A percentile compares a stretch with the other conserved stretches of the same genome.
Conservation (phyloP, 2,888 invertebrate genomes). For the Leucophenga maculata region DNA sequence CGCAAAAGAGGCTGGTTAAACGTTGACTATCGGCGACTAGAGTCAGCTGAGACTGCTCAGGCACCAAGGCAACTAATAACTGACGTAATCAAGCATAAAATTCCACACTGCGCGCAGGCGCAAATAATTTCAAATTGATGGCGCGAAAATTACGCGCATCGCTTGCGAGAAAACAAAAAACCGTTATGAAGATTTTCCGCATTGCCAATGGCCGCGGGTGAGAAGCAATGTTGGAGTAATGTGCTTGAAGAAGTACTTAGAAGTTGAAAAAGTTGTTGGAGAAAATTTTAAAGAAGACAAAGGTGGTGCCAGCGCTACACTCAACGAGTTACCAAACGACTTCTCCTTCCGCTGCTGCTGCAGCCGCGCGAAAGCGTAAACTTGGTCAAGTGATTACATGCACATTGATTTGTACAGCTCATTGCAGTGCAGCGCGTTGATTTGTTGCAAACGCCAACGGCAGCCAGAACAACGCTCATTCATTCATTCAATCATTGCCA, state of each 20-base stretch:
- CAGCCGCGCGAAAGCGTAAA: neutral
- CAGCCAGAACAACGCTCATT: neutral
- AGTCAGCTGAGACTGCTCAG: neutral
- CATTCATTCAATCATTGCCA: neutral
- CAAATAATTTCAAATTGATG: slow-evolving; percentile 64
- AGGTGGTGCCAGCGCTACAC: neutral
- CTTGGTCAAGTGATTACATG: slow-evolving; percentile 6
- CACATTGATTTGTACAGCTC: slow-evolving; percentile 11
- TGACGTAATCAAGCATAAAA: slow-evolving; percentile 60
- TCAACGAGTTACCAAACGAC: neutral
- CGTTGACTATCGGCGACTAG: slow-evolving; percentile 4
- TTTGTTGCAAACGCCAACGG: slow-evolving; percentile 14
- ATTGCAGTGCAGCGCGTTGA: slow-evolving; percentile 3
- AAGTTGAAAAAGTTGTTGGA: too few species aligned
- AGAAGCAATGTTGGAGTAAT: neutral
- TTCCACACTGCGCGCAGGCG: slow-evolving; percentile 46
- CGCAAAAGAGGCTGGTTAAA: slow-evolving; percentile 5
- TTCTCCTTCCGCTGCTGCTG: too few species aligned
- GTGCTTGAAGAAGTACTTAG: too few species aligned
- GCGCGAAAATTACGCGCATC: slow-evolving; percentile 61
- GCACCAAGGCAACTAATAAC: slow-evolving; percentile 28
- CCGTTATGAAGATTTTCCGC: slow-evolving; percentile 6
- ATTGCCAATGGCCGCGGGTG: slow-evolving; percentile 17
- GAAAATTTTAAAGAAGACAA: too few species aligned
- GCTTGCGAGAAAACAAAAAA: neutral